Conservation (phyloP, 2,888 invertebrate genomes). For the Atethmia centrago region DNA sequence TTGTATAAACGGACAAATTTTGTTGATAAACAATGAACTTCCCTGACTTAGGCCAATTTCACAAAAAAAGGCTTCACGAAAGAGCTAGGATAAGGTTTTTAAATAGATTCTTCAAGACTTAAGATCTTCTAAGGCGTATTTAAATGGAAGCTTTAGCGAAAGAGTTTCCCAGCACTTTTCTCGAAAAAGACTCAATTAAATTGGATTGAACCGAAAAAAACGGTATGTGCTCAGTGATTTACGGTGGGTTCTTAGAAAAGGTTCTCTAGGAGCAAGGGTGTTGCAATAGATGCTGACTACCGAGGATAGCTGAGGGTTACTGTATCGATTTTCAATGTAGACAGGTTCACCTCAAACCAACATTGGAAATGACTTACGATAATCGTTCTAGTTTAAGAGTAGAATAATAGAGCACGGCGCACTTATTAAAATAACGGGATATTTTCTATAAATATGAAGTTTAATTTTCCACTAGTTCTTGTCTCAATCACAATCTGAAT, state of each 20-base stretch:
- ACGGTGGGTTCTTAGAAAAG: slow-evolving; percentile 54
- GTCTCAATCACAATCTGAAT: too few relatives aligned
- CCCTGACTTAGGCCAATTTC: slow-evolving; percentile 6
- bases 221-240: slow-evolving; percentile 57
- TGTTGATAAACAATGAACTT: not conserved
- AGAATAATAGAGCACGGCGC: too few relatives aligned
- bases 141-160: slow-evolving; percentile 61
- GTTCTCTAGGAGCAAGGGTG: slow-evolving; percentile 52
- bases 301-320: slow-evolving; percentile 37
- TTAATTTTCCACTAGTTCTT: too few relatives aligned
- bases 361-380: slow-evolving; percentile 28
- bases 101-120: slow-evolving; percentile 54
- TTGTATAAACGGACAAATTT: not conserved
- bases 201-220: slow-evolving; percentile 62
- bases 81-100: slow-evolving; percentile 47
- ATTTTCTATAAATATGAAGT: not conserved
- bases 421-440: not conserved
- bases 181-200: slow-evolving; percentile 59
- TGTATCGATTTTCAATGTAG: slow-evolving; percentile 59
- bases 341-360: slow-evolving; percentile 34
- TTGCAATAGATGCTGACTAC: slow-evolving; percentile 53
- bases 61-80: slow-evolving; percentile 24
- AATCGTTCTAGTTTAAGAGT: slow-evolving; percentile 2
- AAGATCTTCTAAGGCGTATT: slow-evolving; percentile 59
- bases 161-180: slow-evolving; percentile 52